phyloP scores from a whole-genome alignment of 2,113 vertebrate genomes.

The Echinops telfairi region DNA sequence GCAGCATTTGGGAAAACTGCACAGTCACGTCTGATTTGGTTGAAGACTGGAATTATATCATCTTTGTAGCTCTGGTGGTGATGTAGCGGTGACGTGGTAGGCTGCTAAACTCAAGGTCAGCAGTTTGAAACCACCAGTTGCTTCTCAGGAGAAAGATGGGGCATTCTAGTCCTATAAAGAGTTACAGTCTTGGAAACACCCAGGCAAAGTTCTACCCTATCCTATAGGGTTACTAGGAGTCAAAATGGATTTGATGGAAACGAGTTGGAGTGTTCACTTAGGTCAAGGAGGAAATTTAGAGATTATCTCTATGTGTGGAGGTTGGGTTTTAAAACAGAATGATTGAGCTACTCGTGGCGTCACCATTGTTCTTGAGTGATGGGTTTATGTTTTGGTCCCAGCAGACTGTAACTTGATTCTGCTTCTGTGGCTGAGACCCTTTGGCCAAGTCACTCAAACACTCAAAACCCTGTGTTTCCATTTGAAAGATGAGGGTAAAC shows the following conservation, averaged over 20 bases:
- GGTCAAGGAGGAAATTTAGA: not conserved
- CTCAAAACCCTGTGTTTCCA: not conserved
- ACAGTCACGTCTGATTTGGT: not conserved
- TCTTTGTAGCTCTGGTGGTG: too few species aligned
- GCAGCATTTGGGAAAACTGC: constrained; percentile 6
- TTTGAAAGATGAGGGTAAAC: not conserved
- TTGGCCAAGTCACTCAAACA: not conserved
- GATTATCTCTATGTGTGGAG: not conserved
- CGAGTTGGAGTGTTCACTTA: too few species aligned
- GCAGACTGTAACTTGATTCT: not conserved
- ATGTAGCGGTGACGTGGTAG: too few species aligned
- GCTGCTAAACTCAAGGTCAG: too few species aligned
- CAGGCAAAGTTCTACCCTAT: too few species aligned
- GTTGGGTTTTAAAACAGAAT: not conserved
- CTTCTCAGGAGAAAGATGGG: too few species aligned
- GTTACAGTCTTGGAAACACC: too few species aligned
- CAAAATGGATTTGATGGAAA: too few species aligned
- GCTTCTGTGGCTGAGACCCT: not conserved
- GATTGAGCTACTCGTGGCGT: not conserved
- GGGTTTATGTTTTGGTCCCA: not conserved
- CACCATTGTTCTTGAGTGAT: too few species aligned
- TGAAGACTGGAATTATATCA: not conserved
- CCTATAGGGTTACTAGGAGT: too few species aligned
- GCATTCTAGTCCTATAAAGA: too few species aligned
- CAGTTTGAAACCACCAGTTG: too few species aligned